Conservation (phyloP, 2,113 vertebrate species). For the Callocephalon fimbriatum region DNA sequence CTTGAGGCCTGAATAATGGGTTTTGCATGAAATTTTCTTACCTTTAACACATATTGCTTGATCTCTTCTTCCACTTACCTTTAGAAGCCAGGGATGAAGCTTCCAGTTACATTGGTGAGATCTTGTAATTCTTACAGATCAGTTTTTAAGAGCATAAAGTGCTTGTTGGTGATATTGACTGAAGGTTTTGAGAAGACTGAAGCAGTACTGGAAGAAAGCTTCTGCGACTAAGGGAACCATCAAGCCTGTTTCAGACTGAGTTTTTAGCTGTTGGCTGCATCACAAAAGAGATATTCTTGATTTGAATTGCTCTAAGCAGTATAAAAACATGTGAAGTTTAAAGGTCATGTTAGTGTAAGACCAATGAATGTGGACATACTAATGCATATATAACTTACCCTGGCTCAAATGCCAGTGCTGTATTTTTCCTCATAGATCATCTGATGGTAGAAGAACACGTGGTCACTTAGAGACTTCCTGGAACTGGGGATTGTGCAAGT, state of each 20-base stretch:
- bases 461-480: background rate
- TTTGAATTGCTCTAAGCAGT: background rate
- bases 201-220: background rate
- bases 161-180: background rate
- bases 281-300: background rate
- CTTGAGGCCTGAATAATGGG: background rate
- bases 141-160: background rate
- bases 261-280: background rate
- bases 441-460: background rate
- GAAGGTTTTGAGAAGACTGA: background rate
- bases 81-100: background rate
- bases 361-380: fast-evolving
- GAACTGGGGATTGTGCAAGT: background rate
- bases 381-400: background rate
- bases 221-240: background rate
- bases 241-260: background rate
- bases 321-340: background rate
- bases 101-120: background rate
- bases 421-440: background rate
- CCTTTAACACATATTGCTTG: background rate
- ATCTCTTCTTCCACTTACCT: background rate
- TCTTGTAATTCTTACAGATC: fast-evolving
- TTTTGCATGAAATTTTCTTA: background rate
- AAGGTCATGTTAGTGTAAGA: background rate
- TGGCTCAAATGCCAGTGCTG: background rate